Percentiles rank a stretch among this genome's conserved stretches.
Evolutionary conservation across 2,888 invertebrate species (phyloP).

Genomic region (Enchytraeus crypticus): DNA sequence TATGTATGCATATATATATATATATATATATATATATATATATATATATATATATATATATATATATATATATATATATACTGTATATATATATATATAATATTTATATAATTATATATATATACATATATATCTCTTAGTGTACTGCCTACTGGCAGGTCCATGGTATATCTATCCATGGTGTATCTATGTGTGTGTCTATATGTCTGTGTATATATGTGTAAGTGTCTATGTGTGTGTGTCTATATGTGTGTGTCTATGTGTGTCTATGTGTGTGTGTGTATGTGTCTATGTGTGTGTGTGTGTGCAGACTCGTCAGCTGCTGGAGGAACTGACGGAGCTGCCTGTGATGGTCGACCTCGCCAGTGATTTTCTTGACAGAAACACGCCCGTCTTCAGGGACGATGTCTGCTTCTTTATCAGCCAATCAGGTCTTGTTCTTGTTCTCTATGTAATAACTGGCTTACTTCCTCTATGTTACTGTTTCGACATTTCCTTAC

Average conservation of each 20-base stretch:
- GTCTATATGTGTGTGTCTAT: too few relatives aligned
- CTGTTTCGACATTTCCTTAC: too few relatives aligned
- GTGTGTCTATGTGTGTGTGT: too few relatives aligned
- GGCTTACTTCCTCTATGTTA: too few relatives aligned
- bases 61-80: too few relatives aligned
- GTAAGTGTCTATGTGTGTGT: too few relatives aligned
- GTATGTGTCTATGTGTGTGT: slow-evolving; percentile 4
- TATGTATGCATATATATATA: not conserved
- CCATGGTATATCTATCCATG: not conserved
- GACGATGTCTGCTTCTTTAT: slow-evolving; percentile 99
- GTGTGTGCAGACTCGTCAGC: slow-evolving; percentile 57
- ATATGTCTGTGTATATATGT: not conserved
- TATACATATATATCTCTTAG: too few relatives aligned
- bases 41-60: not conserved
- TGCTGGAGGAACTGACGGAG: slow-evolving; percentile 94
- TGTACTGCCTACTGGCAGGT: too few relatives aligned
- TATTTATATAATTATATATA: not conserved
- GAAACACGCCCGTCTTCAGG: slow-evolving; percentile 94
- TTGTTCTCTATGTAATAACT: too few relatives aligned
- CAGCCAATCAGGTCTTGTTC: slow-evolving; percentile 78
- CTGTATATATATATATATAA: too few relatives aligned
- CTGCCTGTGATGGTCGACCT: slow-evolving; percentile 97
- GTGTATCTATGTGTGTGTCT: not conserved
- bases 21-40: not conserved
- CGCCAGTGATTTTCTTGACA: slow-evolving; percentile 94